Conservation (phyloP, 2,113 vertebrate genomes). For the Cephalopterus ornatus region DNA sequence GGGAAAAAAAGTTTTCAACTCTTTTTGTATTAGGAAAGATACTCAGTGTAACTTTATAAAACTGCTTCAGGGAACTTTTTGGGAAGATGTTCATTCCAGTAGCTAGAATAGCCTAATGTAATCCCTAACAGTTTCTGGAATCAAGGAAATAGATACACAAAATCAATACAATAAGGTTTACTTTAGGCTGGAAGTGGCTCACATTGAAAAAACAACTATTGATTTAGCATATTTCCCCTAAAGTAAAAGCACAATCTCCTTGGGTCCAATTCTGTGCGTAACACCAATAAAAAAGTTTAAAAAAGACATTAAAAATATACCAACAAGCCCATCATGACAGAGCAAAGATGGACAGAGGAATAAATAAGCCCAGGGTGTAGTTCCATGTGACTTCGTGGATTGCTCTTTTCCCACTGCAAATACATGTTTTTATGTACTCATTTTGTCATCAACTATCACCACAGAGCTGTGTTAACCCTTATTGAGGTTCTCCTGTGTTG, state of each 20-base stretch:
- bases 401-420: neutral
- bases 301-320: neutral
- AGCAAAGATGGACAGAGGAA: neutral
- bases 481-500: neutral
- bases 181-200: neutral
- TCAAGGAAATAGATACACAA: neutral
- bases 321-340: neutral
- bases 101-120: neutral
- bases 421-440: neutral
- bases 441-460: neutral
- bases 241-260: neutral
- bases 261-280: neutral
- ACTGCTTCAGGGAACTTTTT: neutral
- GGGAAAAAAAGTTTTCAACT: neutral
- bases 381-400: neutral
- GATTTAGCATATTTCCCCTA: neutral
- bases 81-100: neutral
- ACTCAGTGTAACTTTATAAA: neutral
- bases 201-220: neutral
- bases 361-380: neutral
- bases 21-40: neutral
- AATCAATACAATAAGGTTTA: neutral
- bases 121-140: neutral
- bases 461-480: neutral
- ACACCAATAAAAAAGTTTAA: neutral